A percentile compares a stretch with the other conserved stretches of the same genome.
phyloP scores from a whole-genome alignment of 2,113 vertebrate species.

The Psammodynastes pulverulentus region DNA sequence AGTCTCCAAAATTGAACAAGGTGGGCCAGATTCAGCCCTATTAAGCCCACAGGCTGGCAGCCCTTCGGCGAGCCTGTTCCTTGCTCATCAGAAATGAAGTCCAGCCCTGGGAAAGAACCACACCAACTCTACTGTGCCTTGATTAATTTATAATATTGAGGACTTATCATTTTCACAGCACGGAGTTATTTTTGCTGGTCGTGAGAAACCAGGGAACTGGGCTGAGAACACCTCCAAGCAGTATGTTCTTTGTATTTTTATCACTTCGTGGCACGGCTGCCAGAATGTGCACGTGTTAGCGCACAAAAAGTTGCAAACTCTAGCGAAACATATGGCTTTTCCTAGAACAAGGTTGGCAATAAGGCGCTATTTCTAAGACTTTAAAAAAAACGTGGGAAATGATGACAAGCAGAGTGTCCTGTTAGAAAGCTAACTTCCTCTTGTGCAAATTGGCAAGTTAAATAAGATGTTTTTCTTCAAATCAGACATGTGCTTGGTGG shows the following conservation, averaged over 20 bases:
- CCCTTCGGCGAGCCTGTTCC: neutral
- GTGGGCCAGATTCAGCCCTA: neutral
- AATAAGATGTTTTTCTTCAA: neutral
- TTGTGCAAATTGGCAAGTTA: neutral
- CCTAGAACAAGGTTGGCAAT: neutral
- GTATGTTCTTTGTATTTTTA: neutral
- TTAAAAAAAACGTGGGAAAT: neutral
- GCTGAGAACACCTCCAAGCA: conserved; percentile 20
- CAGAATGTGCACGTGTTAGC: neutral
- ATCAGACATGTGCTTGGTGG: neutral
- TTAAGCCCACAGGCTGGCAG: neutral
- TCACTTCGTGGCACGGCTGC: neutral
- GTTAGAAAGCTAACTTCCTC: neutral
- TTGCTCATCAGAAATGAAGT: neutral
- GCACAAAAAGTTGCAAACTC: neutral
- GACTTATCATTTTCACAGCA: neutral
- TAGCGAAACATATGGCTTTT: neutral
- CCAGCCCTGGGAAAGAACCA: neutral
- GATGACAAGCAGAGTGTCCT: neutral
- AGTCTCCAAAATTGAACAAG: neutral
- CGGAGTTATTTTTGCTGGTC: neutral
- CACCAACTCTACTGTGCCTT: neutral
- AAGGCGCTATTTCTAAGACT: neutral
- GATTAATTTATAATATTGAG: neutral
- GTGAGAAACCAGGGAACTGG: conserved; percentile 10